Evolutionary conservation across 2,888 invertebrate genomes (phyloP), one percentile per base, ranked within the genome.

Genomic region (Nebria salina): DNA sequence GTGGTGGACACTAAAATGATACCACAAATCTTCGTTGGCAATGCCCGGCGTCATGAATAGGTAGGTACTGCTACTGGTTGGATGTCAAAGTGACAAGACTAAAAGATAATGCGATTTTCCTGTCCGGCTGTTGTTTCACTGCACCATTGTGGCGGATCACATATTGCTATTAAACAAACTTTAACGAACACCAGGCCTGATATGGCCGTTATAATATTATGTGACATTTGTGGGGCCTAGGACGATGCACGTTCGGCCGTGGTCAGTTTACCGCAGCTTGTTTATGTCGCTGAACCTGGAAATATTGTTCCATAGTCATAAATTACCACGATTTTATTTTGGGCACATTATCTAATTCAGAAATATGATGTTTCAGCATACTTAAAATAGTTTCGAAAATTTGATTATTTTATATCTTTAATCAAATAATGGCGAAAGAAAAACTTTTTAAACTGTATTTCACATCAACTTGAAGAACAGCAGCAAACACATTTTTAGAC

Each of bases 21-120:
- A 34, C 25, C 70, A 4, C 70, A 8, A 70, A 13, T 70, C 20
- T 11, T 70, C 11, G 34, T 70, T 25, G 70, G 11, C 70, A 54
- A 13, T 54, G 54, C 11, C 54, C 54, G 54, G 11, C 8, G 54
- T 54, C 54, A 8, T 54, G 54, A 54, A 54, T 54, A 54, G 8
- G 54, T 54, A 54, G 54, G 54, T 54, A 13, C 8, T 54, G 54
- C 54, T 54, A 13, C 7, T 54, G 54, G 54, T 13, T 54, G 54
- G 54, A 54, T 54, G 54, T 54, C 54, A 54, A 54, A 54, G 54
- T 54, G 54, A 54, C 54, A 54, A 8, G 54, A 54, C 70, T 26
- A 70, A 70, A 70, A 70, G 70, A 70, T 70, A 70, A 70, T 70
- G 70, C 20, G 70, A 70, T 70, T 70, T 70, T 34, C 70, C 70